phyloP scores from a whole-genome alignment of 2,113 vertebrate genomes.

The Eulemur macaco region DNA sequence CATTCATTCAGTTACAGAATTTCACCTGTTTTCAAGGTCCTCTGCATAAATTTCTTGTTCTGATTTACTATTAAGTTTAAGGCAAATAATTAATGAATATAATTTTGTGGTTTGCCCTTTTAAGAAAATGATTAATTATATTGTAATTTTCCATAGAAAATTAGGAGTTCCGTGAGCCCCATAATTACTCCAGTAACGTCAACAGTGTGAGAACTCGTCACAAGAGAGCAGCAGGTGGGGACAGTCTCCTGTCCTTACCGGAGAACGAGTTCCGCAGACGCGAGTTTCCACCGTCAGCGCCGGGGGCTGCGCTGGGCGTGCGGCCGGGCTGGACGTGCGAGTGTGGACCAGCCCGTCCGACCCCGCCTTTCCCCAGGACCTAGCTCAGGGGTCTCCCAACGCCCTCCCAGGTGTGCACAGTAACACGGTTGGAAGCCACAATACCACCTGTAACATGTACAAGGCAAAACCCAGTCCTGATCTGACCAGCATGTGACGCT shows the following conservation, averaged over 20 bases:
- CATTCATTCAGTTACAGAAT: fast-evolving
- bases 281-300: fast-evolving
- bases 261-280: fast-evolving
- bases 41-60: background rate
- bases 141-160: background rate
- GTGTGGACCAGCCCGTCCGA: fast-evolving
- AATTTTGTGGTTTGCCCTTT: background rate
- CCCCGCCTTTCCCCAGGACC: background rate
- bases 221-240: background rate
- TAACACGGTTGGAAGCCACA: background rate
- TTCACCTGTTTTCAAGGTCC: background rate
- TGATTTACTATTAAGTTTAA: background rate
- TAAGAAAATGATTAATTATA: background rate
- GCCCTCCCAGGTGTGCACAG: background rate
- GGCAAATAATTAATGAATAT: background rate
- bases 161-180: background rate
- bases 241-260: fast-evolving
- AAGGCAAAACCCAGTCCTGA: fast-evolving
- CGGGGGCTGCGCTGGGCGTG: background rate
- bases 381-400: too few relatives aligned
- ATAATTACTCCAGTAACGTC: background rate
- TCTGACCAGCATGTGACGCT: fast-evolving
- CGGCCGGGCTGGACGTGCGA: fast-evolving
- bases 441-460: fast-evolving
- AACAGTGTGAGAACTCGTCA: fast-evolving